Evolutionary conservation across 2,113 vertebrate genomes (phyloP).

Genomic region (Onychostruthus taczanowskii): DNA sequence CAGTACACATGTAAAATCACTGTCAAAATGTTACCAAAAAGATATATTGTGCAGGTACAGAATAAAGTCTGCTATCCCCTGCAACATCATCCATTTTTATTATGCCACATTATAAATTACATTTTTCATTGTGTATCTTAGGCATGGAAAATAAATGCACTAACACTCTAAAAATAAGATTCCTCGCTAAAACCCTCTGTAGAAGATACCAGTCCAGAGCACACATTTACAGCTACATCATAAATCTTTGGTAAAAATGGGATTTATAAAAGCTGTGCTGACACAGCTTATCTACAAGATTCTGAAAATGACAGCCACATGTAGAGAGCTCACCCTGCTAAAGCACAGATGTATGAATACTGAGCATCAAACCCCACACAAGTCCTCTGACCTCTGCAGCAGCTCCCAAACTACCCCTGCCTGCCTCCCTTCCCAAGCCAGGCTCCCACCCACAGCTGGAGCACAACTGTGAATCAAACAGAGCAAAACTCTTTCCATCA

Average conservation of each 20-base stretch:
- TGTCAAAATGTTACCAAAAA: neutral
- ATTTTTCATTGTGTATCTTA: neutral
- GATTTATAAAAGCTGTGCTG: slow-evolving; percentile 11
- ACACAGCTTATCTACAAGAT: neutral
- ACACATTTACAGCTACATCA: neutral
- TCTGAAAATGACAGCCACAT: neutral
- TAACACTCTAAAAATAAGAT: neutral
- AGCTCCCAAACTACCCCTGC: neutral
- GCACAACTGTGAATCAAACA: neutral
- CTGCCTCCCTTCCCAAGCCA: neutral
- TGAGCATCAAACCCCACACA: neutral
- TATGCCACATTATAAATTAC: neutral
- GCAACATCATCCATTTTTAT: slow-evolving; percentile 10
- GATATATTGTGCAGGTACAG: neutral
- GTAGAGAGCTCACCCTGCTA: neutral
- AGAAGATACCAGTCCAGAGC: neutral
- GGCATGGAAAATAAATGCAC: neutral
- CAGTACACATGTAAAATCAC: fast-evolving
- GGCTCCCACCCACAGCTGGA: neutral
- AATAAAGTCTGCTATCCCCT: neutral
- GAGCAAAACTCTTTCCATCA: neutral
- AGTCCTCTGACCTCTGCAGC: neutral
- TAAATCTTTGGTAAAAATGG: slow-evolving; percentile 27
- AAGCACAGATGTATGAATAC: neutral
- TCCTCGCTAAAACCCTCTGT: neutral